Evolutionary conservation across 2,888 invertebrate genomes (phyloP).

Genomic region (Oasisia sp.): DNA sequence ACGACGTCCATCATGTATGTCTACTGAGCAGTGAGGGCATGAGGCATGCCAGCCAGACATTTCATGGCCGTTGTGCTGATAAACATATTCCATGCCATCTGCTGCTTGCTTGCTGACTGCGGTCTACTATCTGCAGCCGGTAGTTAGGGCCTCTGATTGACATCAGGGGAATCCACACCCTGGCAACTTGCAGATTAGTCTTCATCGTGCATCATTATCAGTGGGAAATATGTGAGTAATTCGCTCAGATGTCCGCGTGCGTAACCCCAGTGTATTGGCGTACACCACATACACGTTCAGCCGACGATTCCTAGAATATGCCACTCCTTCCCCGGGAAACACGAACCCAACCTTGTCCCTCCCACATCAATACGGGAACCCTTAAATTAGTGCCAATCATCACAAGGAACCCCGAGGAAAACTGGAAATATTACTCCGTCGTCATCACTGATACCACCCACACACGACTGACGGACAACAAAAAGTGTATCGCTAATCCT

Average conservation of each 20-base stretch:
- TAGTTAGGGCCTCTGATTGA: neutral
- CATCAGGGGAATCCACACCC: slow-evolving; percentile 9
- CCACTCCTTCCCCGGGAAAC: neutral
- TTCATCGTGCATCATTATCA: slow-evolving; percentile 2
- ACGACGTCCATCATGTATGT: neutral
- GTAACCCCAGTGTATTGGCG: neutral
- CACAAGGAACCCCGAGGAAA: no score
- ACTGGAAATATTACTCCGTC: neutral
- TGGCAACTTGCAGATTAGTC: slow-evolving; percentile 5
- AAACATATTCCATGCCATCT: neutral
- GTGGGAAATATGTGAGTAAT: neutral
- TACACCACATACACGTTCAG: neutral
- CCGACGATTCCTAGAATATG: neutral
- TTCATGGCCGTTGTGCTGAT: neutral
- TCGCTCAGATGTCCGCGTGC: neutral
- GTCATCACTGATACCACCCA: neutral
- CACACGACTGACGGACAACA: no score
- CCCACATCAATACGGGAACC: neutral
- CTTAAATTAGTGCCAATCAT: neutral
- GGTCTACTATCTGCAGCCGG: neutral
- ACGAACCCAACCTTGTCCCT: neutral
- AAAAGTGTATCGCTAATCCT: neutral
- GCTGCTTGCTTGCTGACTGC: neutral
- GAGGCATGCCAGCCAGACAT: neutral
- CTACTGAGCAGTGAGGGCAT: neutral